Conservation (phyloP, 2,797 vertebrate genomes). For the Falco columbarius region DNA sequence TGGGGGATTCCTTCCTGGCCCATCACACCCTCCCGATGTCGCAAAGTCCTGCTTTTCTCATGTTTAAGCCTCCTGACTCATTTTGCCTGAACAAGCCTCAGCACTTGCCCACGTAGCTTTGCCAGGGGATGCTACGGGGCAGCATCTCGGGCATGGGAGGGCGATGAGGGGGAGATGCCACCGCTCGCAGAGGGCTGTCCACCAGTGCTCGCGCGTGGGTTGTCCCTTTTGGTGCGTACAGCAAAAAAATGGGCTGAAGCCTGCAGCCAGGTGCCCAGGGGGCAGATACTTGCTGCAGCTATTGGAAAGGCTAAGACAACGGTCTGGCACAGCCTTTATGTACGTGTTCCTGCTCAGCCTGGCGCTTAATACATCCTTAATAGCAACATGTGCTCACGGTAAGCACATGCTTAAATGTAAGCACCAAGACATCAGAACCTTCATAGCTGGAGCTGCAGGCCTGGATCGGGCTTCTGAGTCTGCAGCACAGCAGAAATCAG, state of each 20-base stretch:
- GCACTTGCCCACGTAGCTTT: fast-evolving
- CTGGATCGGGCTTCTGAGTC: not conserved
- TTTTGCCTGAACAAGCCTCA: not conserved
- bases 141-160: not conserved
- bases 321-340: not conserved
- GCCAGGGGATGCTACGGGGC: fast-evolving
- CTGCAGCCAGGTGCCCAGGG: not conserved
- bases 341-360: not conserved
- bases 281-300: not conserved
- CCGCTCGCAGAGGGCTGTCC: not conserved
- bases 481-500: not conserved
- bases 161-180: not conserved
- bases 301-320: not conserved
- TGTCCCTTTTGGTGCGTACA: not conserved
- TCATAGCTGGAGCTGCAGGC: not conserved
- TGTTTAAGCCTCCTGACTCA: not conserved
- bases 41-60: not conserved
- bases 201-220: not conserved
- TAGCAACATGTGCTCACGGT: fast-evolving
- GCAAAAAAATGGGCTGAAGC: not conserved
- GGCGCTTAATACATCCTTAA: not conserved
- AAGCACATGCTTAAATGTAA: not conserved
- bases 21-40: not conserved
- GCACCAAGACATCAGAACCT: not conserved
- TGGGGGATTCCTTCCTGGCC: not conserved